Evolutionary conservation across 2,113 vertebrate genomes (phyloP), one percentile per base, ranked within the genome.

Genomic region (Eonycteris spelaea): DNA sequence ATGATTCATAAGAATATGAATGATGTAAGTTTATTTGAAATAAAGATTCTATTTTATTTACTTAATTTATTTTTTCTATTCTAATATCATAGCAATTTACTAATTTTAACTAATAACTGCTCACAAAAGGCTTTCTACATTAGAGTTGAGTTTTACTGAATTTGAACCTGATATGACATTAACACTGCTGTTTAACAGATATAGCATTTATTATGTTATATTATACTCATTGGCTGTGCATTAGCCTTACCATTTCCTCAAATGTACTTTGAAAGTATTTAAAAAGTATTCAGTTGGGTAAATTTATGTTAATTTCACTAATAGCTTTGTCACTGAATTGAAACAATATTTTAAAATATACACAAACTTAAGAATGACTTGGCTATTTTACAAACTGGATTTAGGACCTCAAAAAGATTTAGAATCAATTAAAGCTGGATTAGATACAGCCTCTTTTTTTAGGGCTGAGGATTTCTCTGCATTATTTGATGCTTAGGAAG

Each of bases 61-160:
- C 95, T 51, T 16, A 51, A 48, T 48, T 48, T 48, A 48, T 40
- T 51, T 51, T 51, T 51, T 51, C 48, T 92, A 95, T 87, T 93
- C 33, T n/a, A 95, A n/a, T 7, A 93, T 84, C 86, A 85, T 94
- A 77, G 48, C 38, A 84, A 94, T 92, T 95, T 95, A 70, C 33
- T 87, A 86, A 96, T 94, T 96, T 96, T 95, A 95, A 94, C 80
- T 87, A 96, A 91, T 97, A 96, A 92, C 28, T 93, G 33, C 40
- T 94, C 84, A 96, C 45, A 82, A 94, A 95, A 87, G 51, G 11
- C 35, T 78, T 71, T 77, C 38, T 89, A 48, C 6, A 90, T 96
- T 84, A 89, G 15, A 90, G 11, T 48, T 88, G 67, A 86, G 11
- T 92, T 96, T 97, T 92, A 95, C 77, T 95, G 80, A 97, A 90